phyloP scores from a whole-genome alignment of 2,113 vertebrate genomes.

The Xerus inauris region DNA sequence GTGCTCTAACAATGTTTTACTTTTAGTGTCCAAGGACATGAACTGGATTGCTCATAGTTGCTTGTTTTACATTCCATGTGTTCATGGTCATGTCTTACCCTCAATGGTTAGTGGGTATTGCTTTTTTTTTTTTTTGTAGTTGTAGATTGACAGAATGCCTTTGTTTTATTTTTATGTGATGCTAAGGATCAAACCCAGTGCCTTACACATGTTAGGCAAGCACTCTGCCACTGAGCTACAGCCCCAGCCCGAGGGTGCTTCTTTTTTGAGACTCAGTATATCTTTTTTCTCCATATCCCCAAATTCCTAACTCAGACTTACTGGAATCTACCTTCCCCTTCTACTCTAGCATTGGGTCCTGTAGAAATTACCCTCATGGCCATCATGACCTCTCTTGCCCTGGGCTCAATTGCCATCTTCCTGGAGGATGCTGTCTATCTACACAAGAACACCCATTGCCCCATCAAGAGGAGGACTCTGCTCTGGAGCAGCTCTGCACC shows the following conservation, averaged over 20 bases:
- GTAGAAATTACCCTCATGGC: slow-evolving; percentile 78
- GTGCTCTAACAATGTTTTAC: too few species aligned
- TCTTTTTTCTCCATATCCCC: neutral
- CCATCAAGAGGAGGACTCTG: slow-evolving; percentile 87
- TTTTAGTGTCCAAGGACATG: too few species aligned
- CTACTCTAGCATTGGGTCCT: slow-evolving; percentile 77
- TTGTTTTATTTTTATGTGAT: too few species aligned
- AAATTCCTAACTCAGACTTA: neutral
- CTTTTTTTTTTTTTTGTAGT: too few species aligned
- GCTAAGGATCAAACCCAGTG: too few species aligned
- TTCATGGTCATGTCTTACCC: neutral
- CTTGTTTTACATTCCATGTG: neutral
- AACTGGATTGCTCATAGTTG: neutral
- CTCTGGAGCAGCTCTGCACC: slow-evolving; percentile 88
- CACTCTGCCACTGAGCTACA: too few species aligned
- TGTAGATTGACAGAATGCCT: too few species aligned
- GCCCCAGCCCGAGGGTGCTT: too few species aligned
- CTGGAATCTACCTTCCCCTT: neutral
- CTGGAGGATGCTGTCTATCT: slow-evolving; percentile 86
- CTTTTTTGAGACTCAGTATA: neutral
- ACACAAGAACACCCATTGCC: slow-evolving; percentile 84
- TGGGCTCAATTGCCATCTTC: slow-evolving; percentile 81
- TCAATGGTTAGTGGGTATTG: neutral
- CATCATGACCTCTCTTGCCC: slow-evolving; percentile 80
- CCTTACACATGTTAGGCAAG: too few species aligned